These are phyloP conservation scores for Pheosia gnoma DNA, from an alignment of 2,888 invertebrate species.

Conservation along the genomic window DNA sequence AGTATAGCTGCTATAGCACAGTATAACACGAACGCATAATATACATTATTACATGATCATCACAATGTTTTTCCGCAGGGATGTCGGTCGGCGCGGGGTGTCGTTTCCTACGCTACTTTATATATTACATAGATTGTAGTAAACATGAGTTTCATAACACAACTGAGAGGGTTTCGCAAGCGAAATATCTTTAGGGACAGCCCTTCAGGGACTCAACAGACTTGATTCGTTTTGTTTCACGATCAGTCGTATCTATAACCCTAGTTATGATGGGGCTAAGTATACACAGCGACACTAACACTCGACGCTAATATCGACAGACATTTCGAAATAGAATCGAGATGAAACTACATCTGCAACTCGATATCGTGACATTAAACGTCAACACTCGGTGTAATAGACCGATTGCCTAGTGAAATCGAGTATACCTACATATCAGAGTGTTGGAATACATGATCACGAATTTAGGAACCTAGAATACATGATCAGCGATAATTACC, in stretches of 20 bases:
- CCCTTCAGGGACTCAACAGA: background rate
- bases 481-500: too few relatives aligned
- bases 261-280: too few relatives aligned
- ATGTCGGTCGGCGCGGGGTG: slow-evolving; percentile 7
- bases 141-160: slow-evolving; percentile 1
- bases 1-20: background rate
- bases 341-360: too few relatives aligned
- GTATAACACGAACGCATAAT: background rate
- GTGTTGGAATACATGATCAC: too few relatives aligned
- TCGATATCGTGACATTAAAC: too few relatives aligned
- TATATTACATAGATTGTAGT: slow-evolving; percentile 5
- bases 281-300: too few relatives aligned
- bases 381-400: too few relatives aligned
- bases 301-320: too few relatives aligned
- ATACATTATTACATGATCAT: background rate
- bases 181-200: background rate
- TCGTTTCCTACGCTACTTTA: slow-evolving; percentile 20
- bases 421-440: too few relatives aligned
- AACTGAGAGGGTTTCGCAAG: background rate
- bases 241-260: background rate
- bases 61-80: slow-evolving; percentile 20
- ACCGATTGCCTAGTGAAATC: too few relatives aligned
- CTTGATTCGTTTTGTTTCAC: background rate
- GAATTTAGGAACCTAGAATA: too few relatives aligned
- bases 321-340: too few relatives aligned